These are phyloP conservation scores for Ivindomyrus marchei DNA, from an alignment of 2,113 vertebrate species.

Conservation along the genomic window DNA sequence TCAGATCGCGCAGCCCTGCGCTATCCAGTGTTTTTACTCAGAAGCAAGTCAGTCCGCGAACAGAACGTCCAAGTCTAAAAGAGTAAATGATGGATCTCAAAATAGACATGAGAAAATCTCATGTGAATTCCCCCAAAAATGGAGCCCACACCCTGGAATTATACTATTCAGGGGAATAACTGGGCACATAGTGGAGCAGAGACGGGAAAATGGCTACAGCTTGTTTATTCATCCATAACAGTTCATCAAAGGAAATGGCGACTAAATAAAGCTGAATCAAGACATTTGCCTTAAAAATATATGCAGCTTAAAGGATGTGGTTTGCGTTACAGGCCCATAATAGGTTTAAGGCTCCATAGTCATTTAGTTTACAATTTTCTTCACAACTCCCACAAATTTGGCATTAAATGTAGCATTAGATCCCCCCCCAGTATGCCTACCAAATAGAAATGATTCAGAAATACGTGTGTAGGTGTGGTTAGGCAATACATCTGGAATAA, in stretches of 20 bases:
- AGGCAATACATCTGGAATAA: neutral
- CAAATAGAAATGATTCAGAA: neutral
- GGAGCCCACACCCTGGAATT: conserved; percentile 32
- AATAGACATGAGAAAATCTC: neutral
- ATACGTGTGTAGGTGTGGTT: neutral
- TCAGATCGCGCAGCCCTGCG: neutral
- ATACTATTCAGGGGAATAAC: conserved; percentile 11
- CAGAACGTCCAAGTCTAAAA: neutral
- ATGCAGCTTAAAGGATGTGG: conserved; percentile 42
- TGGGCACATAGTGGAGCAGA: neutral
- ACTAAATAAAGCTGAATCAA: conserved; percentile 16
- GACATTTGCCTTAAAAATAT: conserved; percentile 18
- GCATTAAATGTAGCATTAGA: neutral
- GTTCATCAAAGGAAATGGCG: neutral
- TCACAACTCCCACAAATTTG: conserved; percentile 17
- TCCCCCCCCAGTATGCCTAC: neutral
- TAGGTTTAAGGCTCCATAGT: conserved; percentile 45
- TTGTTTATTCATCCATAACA: neutral
- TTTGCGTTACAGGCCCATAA: conserved; percentile 26
- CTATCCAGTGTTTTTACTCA: neutral
- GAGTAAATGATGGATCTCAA: neutral
- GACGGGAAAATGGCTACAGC: neutral
- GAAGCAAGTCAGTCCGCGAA: neutral
- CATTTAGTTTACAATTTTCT: conserved; percentile 34
- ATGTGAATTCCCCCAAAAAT: neutral